These are phyloP conservation scores for Notiomystis cincta DNA, from an alignment of 2,113 vertebrate genomes.

Conservation along the genomic window DNA sequence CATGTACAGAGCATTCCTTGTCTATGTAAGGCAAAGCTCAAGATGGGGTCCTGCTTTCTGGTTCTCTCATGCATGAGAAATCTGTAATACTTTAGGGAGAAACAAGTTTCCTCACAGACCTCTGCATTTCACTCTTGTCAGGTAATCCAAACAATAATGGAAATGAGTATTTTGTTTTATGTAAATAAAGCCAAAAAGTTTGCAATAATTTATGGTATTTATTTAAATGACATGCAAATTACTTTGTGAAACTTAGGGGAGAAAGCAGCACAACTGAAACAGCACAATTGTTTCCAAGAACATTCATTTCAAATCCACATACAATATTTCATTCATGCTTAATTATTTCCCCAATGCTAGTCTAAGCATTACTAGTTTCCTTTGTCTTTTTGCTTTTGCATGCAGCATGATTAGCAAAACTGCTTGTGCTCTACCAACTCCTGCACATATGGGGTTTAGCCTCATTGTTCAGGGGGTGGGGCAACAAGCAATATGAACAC, in stretches of 20 bases:
- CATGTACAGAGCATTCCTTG: background rate
- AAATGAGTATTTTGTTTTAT: constrained; percentile 40
- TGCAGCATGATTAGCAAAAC: constrained; percentile 28
- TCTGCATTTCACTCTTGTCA: background rate
- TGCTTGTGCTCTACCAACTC: constrained; percentile 5
- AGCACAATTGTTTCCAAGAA: constrained; percentile 45
- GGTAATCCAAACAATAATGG: constrained; percentile 23
- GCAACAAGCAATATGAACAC: constrained; percentile 20
- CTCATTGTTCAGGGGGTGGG: constrained; percentile 60
- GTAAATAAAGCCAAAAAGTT: constrained; percentile 54
- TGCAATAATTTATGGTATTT: constrained; percentile 33
- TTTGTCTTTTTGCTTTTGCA: constrained; percentile 63
- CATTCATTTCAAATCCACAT: constrained; percentile 50
- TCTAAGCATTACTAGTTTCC: constrained; percentile 19
- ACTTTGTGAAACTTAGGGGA: constrained; percentile 24
- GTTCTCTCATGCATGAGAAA: background rate
- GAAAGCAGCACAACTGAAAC: constrained; percentile 31
- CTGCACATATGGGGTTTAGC: constrained; percentile 36
- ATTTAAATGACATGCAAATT: constrained; percentile 64
- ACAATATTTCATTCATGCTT: constrained; percentile 39
- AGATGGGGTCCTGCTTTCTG: background rate
- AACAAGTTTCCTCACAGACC: background rate
- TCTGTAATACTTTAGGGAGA: background rate
- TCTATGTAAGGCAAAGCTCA: background rate
- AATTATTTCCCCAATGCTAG: constrained; percentile 49